Evolutionary conservation across 2,113 vertebrate genomes (phyloP).

Genomic region (Calypte anna): DNA sequence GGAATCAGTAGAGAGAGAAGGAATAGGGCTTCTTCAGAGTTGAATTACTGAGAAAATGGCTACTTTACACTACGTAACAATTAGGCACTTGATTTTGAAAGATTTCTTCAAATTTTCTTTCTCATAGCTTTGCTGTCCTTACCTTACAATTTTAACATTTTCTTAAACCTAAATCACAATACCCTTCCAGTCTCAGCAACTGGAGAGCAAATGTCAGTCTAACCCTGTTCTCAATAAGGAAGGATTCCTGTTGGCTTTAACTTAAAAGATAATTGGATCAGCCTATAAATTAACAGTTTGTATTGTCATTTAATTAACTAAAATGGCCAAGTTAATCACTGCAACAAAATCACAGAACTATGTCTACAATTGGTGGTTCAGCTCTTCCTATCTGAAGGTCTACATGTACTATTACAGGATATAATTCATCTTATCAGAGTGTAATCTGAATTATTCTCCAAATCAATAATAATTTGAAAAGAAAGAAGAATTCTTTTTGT

Average conservation of each 20-base stretch:
- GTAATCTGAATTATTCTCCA: not conserved
- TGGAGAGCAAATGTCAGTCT: not conserved
- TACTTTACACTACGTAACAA: not conserved
- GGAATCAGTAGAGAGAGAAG: not conserved
- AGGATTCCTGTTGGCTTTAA: not conserved
- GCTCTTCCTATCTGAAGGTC: not conserved
- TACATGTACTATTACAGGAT: not conserved
- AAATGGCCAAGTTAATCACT: slow-evolving; percentile 15
- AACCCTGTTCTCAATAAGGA: not conserved
- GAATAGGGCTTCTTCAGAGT: not conserved
- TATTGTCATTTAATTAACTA: slow-evolving; percentile 40
- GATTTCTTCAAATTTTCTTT: not conserved
- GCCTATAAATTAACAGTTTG: not conserved
- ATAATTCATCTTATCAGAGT: slow-evolving; percentile 15
- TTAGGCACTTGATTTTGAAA: not conserved
- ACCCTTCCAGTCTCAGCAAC: not conserved
- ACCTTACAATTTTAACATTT: not conserved
- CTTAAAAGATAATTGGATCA: not conserved
- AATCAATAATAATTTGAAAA: slow-evolving; percentile 46
- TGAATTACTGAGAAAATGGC: not conserved
- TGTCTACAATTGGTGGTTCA: not conserved
- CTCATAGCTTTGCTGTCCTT: not conserved
- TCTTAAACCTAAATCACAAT: not conserved
- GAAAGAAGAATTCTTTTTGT: not conserved
- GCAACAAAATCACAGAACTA: not conserved